Evolutionary conservation across 2,113 vertebrate genomes (phyloP), one percentile per base, ranked within the genome.

Genomic region (Proterorhinus semilunaris): DNA sequence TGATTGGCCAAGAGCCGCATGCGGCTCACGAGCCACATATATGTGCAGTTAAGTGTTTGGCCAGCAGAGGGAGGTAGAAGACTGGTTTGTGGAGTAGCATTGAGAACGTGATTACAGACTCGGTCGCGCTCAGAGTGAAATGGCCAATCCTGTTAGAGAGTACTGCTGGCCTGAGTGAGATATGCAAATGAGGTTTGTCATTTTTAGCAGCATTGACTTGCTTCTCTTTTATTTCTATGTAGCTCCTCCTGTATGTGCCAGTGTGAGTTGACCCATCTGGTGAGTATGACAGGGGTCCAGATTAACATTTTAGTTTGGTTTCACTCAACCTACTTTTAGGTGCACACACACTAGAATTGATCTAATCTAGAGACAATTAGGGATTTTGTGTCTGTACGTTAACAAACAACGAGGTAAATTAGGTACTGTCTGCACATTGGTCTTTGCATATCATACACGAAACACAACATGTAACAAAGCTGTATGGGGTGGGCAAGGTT

Each of bases 101-200:
- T 77, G 76, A 75, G 64, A 88, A 88, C 69, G 13, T 42, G 75
- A 82, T 89, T 83, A 65, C 66, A 62, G 47, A 11, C 67, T 10
- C 42, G 7, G 36, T 49, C 44, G 10, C 62, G 66, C 64, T 45
- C 62, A 64, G 43, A 61, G 42, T 4, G 61, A 59, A 62, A 15
- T 63, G 27, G 71, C 81, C 88, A 88, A 83, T 89, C 71, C 15
- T 13, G 43, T 82, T 72, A 57, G 59, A 73, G 72, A 73, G 77
- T 59, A 65, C 68, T 69, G 64, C 62, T 68, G 64, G 75, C 69
- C 72, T 76, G 66, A 58, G 65, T 82, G 76, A 8, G 53, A 79
- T 78, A 87, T 84, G 84, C 83, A 87, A 88, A 87, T 86, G 58
- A 85, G 45, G 16, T 64, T 68, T 80, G 71, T 81, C 78, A 81